These are phyloP conservation scores for Chaetodon auriga DNA, from an alignment of 2,113 vertebrate species.

Conservation along the genomic window DNA sequence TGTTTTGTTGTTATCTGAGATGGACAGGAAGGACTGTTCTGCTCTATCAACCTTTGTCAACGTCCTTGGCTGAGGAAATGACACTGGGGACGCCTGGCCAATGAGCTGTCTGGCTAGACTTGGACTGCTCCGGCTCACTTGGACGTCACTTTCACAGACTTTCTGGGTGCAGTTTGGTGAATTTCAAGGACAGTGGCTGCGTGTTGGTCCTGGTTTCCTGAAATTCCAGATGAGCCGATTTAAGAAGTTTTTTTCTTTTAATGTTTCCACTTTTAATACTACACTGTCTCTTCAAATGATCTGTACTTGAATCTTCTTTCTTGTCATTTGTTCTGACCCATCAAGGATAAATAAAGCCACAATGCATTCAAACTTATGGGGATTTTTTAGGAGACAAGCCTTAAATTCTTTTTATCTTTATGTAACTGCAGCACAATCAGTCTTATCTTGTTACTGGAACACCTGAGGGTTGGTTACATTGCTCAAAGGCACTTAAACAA, in stretches of 20 bases:
- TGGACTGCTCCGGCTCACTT: not conserved
- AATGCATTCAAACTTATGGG: no score
- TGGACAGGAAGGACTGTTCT: constrained; percentile 59
- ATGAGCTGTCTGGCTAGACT: not conserved
- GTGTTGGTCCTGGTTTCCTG: not conserved
- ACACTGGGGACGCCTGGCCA: not conserved
- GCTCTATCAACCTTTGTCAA: constrained; percentile 24
- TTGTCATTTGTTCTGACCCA: not conserved
- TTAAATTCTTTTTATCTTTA: not conserved
- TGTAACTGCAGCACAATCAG: not conserved
- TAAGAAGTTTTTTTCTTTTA: not conserved
- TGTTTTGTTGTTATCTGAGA: constrained; percentile 62
- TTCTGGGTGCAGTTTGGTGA: not conserved
- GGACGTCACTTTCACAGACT: not conserved
- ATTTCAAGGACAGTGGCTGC: not conserved
- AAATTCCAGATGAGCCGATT: not conserved
- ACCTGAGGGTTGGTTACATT: not conserved
- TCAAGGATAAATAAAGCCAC: not conserved
- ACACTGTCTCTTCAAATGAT: not conserved
- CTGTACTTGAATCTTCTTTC: not conserved
- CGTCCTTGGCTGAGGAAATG: constrained; percentile 47
- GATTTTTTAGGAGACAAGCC: not conserved
- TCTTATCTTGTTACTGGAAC: not conserved
- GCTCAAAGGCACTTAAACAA: not conserved
- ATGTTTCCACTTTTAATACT: not conserved